These are phyloP conservation scores for Paramisgurnus dabryanus DNA, from an alignment of 2,113 vertebrate genomes.

Conservation along the genomic window DNA sequence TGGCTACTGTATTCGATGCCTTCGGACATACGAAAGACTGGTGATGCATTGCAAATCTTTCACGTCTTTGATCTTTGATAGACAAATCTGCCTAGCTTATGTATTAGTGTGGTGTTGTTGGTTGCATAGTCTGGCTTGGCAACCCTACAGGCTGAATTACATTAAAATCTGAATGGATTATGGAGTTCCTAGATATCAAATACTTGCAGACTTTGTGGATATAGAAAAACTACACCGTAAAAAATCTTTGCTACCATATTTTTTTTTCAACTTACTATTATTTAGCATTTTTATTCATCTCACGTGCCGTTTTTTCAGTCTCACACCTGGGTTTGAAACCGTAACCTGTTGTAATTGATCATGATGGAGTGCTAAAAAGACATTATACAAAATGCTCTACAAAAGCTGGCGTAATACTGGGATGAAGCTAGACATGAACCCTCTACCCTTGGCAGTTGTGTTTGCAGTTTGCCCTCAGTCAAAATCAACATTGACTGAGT, in stretches of 20 bases:
- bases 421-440: not conserved
- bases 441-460: not conserved
- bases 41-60: slow-evolving; percentile 9
- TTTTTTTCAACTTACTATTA: no score
- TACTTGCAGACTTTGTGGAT: no score
- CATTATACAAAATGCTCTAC: not conserved
- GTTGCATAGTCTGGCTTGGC: not conserved
- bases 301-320: no score
- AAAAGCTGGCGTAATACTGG: not conserved
- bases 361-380: no score
- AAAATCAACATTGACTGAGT: slow-evolving; percentile 22
- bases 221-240: no score
- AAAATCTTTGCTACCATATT: no score
- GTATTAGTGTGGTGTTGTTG: not conserved
- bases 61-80: slow-evolving; percentile 8
- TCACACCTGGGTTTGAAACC: no score
- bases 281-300: no score
- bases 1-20: not conserved
- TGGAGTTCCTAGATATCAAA: no score
- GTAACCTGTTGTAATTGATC: no score
- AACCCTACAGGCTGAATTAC: not conserved
- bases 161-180: no score
- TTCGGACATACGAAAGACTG: not conserved
- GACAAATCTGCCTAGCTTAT: not conserved
- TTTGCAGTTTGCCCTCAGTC: slow-evolving; percentile 43